Evolutionary conservation across 1,140 invertebrate species (phyloP).

Genomic region (Protaetia brevitarsis): DNA sequence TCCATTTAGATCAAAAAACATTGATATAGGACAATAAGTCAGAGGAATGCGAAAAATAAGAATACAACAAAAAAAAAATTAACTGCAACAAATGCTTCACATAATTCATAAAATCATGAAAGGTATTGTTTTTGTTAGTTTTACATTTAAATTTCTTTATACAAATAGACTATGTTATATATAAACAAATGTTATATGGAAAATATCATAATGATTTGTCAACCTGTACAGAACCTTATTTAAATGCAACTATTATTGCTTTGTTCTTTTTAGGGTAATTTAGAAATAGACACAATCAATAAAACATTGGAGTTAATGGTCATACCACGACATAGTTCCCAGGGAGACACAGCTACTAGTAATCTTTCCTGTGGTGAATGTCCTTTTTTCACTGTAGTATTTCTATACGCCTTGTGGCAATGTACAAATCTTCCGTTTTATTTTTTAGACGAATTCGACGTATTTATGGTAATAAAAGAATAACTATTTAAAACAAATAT

Average conservation of each 20-base stretch:
- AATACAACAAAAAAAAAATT: no score
- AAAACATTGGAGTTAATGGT: slow-evolving; percentile 60
- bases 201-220: no score
- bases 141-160: no score
- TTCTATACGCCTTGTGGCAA: slow-evolving; percentile 92
- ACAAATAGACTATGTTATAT: no score
- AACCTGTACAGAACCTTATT: background rate
- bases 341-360: slow-evolving; percentile 52
- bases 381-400: slow-evolving; percentile 91
- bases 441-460: slow-evolving; percentile 97
- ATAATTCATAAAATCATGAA: no score
- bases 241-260: slow-evolving; percentile 1
- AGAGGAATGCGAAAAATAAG: no score
- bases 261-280: slow-evolving; percentile 54
- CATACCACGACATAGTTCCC: slow-evolving; percentile 50
- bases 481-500: slow-evolving; percentile 22
- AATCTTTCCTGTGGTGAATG: slow-evolving; percentile 92
- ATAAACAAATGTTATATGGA: no score
- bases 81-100: no score
- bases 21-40: no score
- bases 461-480: slow-evolving; percentile 78
- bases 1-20: no score
- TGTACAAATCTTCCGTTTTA: slow-evolving; percentile 88
- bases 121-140: no score
- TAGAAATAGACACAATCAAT: slow-evolving; percentile 60